A percentile compares a stretch with the other conserved stretches of the same genome.
These are phyloP conservation scores for Macrotus californicus DNA, from an alignment of 2,113 vertebrate genomes.

Conservation along the genomic window DNA sequence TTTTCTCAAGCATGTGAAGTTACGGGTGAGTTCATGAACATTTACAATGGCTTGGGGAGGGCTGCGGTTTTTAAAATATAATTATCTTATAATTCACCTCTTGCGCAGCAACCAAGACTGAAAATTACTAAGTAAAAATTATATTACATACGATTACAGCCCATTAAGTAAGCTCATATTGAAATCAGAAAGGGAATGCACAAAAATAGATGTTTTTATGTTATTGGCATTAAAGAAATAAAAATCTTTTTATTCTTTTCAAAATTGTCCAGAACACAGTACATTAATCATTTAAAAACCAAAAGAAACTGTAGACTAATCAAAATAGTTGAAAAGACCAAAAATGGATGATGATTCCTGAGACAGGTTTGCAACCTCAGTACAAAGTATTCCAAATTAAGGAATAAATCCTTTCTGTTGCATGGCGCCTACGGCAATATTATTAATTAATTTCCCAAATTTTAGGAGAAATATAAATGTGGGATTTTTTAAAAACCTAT, in stretches of 20 bases:
- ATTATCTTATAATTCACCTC: not conserved
- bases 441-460: not conserved
- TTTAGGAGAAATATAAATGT: not conserved
- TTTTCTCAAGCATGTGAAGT: not conserved
- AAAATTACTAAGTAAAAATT: constrained; percentile 19
- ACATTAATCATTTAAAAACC: not conserved
- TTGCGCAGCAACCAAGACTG: not conserved
- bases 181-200: not conserved
- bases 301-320: constrained; percentile 1
- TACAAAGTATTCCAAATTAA: not conserved
- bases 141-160: not conserved
- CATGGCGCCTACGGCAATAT: not conserved
- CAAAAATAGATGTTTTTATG: not conserved
- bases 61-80: not conserved
- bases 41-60: not conserved
- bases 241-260: not conserved
- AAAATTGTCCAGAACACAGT: not conserved
- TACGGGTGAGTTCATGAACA: constrained; percentile 26
- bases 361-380: not conserved
- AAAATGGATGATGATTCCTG: not conserved
- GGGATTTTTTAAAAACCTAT: not conserved
- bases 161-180: not conserved
- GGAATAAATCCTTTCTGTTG: not conserved
- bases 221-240: not conserved
- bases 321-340: not conserved